Base-by-base conservation (phyloP, 2,797 vertebrate species). In the Coendou prehensilis region DNA sequence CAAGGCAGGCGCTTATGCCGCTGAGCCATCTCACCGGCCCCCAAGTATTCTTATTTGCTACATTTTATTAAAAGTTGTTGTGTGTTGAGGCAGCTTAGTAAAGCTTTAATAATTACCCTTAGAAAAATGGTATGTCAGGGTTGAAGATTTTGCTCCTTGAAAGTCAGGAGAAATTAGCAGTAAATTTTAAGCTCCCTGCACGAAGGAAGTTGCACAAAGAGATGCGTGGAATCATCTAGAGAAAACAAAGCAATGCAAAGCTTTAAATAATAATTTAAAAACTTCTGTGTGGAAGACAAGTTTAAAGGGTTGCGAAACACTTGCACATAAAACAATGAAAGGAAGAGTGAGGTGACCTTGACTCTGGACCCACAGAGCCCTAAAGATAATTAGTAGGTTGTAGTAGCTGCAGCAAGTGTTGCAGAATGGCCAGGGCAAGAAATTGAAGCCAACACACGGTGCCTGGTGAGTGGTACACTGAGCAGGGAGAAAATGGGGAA, bases 61-160 rank as follows among this genome's bases (percentile, higher is more conserved):
- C 67, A 47, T 94, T 97, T 95, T 79, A 30, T 89, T 91, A 75
- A 91, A 64, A 87, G 4, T 54, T 88, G 13, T 61, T 80, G 10
- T 50, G 61, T 54, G 30, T n/a, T 23, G 84, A 94, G 83, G 45
- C 63, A 85, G 22, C 52, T 92, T 57, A 80, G 61, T 80, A 33
- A 86, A 71, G 33, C 81, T 93, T 94, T 87, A 56, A 76, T 52
- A 71, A 81, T 86, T 78, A 82, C 4, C 47, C 61, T 90, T 30
- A 59, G 30, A 45, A 95, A 95, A 94, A 94, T 90, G 4, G 17
- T 73, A 63, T 20, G 1, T 76, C 78, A 67, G 6, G 14, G 26
- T 57, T 84, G 37, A 82, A 87, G 67, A 89, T 22, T 71, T 45
- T 92, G 14, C 20, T 94, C 47, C 56, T 93, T 95, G 54, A 33